Conservation (phyloP, 2,888 invertebrate genomes). For the Drosophila glabriapex region DNA sequence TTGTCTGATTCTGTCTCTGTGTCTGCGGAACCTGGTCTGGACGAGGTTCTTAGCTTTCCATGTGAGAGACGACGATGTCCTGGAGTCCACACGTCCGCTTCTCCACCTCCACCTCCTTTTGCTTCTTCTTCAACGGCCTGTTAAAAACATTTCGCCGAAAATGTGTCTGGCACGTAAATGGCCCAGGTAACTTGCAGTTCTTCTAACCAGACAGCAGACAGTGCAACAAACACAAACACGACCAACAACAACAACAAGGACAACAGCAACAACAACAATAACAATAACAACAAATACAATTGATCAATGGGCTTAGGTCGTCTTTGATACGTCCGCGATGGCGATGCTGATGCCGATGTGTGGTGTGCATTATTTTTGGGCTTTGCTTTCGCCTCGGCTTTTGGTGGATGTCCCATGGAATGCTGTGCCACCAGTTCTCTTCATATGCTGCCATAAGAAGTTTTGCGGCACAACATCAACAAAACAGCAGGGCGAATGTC, state of each 20-base stretch:
- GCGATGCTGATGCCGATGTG: constrained; percentile 23
- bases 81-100: constrained; percentile 44
- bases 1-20: constrained; percentile 5
- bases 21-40: constrained; percentile 17
- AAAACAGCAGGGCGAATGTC: constrained; percentile 7
- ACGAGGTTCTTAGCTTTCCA: constrained; percentile 59
- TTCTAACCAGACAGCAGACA: constrained; percentile 80
- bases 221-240: constrained; percentile 60
- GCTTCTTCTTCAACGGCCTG: constrained; percentile 45
- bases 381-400: constrained; percentile 36
- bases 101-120: constrained; percentile 48
- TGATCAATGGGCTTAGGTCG: constrained; percentile 79
- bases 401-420: constrained; percentile 81
- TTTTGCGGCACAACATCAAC: constrained; percentile 34
- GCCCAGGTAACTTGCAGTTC: constrained; percentile 77
- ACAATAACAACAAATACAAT: constrained; percentile 70
- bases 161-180: constrained; percentile 81
- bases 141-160: constrained; percentile 80
- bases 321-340: constrained; percentile 77
- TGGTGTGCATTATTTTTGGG: constrained; percentile 59
- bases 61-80: constrained; percentile 16
- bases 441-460: constrained; percentile 70
- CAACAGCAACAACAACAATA: constrained; percentile 44
- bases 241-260: constrained; percentile 52
- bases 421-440: constrained; percentile 76